These are phyloP conservation scores for Ursus arctos DNA, from an alignment of 2,113 vertebrate species.

Conservation along the genomic window DNA sequence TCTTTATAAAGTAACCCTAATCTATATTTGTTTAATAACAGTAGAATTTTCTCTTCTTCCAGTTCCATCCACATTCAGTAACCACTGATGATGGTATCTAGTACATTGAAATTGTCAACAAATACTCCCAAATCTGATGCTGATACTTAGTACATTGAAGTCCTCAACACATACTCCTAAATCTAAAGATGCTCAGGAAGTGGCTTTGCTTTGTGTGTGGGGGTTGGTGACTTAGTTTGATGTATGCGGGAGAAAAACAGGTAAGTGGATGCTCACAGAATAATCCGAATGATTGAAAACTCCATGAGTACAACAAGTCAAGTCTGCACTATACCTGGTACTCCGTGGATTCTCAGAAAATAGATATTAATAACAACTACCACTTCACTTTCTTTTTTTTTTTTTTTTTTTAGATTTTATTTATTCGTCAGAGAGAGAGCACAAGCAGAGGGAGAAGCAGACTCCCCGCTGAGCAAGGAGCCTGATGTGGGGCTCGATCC, in stretches of 20 bases:
- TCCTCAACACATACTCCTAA: neutral
- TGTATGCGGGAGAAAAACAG: neutral
- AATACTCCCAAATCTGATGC: neutral
- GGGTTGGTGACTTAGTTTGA: neutral
- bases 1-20: neutral
- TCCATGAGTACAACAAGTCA: neutral
- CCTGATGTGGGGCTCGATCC: too few relatives aligned
- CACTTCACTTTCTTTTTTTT: neutral
- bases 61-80: neutral
- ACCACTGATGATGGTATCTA: neutral
- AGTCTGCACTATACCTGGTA: neutral
- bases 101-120: neutral
- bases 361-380: neutral
- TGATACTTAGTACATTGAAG: neutral
- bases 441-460: too few relatives aligned
- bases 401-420: neutral
- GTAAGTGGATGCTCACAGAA: neutral
- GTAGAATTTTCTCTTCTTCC: neutral
- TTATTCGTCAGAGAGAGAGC: too few relatives aligned
- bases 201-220: neutral
- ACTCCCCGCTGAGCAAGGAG: too few relatives aligned
- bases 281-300: neutral
- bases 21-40: neutral
- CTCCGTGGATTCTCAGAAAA: neutral
- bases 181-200: neutral